Base-by-base conservation (phyloP, 2,888 invertebrate genomes). In the Litoditis marina region DNA sequence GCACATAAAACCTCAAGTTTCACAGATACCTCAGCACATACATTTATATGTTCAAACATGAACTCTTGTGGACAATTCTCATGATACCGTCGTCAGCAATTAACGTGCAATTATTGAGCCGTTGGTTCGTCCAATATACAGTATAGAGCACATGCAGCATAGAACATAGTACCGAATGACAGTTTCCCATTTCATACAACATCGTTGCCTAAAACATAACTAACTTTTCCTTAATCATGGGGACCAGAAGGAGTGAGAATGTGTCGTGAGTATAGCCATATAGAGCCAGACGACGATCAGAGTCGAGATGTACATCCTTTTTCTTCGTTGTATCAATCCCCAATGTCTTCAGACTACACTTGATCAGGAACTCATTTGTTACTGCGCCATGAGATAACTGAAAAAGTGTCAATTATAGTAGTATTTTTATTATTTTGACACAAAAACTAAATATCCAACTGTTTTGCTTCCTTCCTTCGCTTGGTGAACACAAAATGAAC, bases 191-290 rank as follows among this genome's bases (percentile, higher is more conserved):
- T n/a, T n/a, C n/a, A n/a, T n/a, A n/a, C n/a, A n/a, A n/a, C n/a
- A n/a, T n/a, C n/a, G n/a, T n/a, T n/a, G n/a, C n/a, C n/a, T n/a
- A n/a, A n/a, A n/a, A n/a, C n/a, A n/a, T n/a, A 16, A 46, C 69
- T 55, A 84, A 92, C 92, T 91, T 91, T 81, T 91, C 91, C 82
- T 91, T 89, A 74, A 98, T 90, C 96, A 98, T 98, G 0, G 98
- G 96, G 60, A 96, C 85, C 39, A 98, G 86, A 25, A 98, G 87
- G 88, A 98, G 88, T 82, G 91, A 91, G 82, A 98, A 90, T 0
- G 94, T 92, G 86, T 98, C 98, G 36, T 92, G 89, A 0, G 94
- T 94, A 85, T 94, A 98, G 53, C 92, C 92, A 84, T 91, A 95
- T 67, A 96, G 87, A 1, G 92, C 88, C 44, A 98, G 88, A 36